Evolutionary conservation across 2,113 vertebrate species (phyloP).

Genomic region (Cinclus cinclus): DNA sequence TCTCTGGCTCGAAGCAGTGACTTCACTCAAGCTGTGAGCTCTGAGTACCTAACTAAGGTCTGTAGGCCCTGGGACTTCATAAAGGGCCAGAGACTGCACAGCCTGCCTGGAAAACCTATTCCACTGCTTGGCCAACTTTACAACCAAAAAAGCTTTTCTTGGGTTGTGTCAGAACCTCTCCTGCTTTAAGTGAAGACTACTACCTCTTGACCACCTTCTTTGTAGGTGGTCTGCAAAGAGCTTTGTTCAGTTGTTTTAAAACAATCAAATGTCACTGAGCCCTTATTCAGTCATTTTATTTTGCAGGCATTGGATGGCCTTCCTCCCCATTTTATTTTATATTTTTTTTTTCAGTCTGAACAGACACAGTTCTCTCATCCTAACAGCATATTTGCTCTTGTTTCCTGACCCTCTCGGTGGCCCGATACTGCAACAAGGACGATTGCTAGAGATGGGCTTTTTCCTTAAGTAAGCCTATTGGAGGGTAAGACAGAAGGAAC

Average conservation of each 20-base stretch:
- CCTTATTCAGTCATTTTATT: not conserved
- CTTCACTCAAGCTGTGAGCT: not conserved
- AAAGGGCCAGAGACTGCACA: not conserved
- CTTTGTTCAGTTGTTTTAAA: not conserved
- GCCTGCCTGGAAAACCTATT: not conserved
- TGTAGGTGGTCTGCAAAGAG: not conserved
- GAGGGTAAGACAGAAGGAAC: fast-evolving
- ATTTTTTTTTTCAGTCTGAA: not conserved
- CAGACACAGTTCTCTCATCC: not conserved
- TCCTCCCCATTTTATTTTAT: not conserved
- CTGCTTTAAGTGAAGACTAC: not conserved
- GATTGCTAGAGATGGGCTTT: not conserved
- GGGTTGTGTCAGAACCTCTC: not conserved
- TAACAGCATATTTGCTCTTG: not conserved
- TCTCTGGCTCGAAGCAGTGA: not conserved
- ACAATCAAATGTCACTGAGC: not conserved
- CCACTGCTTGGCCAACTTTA: not conserved
- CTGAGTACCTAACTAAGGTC: not conserved
- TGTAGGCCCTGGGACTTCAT: not conserved
- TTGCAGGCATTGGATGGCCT: not conserved
- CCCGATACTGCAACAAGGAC: not conserved
- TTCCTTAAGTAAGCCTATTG: not conserved
- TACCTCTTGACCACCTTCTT: not conserved
- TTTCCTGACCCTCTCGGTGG: not conserved
- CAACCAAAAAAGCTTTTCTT: not conserved